phyloP scores from a whole-genome alignment of 2,113 vertebrate genomes.

The Urocolius indicus region DNA sequence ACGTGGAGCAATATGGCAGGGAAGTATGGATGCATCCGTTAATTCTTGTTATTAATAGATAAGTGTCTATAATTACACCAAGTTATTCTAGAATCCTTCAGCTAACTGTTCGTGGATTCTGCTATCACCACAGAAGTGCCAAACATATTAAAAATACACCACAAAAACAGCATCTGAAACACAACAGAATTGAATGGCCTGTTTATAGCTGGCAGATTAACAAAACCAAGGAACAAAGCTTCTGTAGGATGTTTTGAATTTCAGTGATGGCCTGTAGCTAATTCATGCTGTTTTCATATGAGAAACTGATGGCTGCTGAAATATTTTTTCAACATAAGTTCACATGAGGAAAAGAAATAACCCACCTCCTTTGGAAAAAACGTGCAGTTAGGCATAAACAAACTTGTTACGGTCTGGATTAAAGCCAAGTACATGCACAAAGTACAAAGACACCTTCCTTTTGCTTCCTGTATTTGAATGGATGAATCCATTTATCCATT shows the following conservation, averaged over 20 bases:
- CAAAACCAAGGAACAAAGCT: slow-evolving; percentile 51
- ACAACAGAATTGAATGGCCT: slow-evolving; percentile 26
- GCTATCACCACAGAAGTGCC: background rate
- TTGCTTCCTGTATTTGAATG: slow-evolving; percentile 11
- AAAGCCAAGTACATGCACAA: background rate
- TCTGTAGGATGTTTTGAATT: slow-evolving; percentile 53
- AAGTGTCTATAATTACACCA: slow-evolving; percentile 10
- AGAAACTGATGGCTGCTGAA: slow-evolving; percentile 55
- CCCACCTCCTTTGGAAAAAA: slow-evolving; percentile 41
- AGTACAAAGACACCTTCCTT: slow-evolving; percentile 31
- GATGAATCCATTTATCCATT: slow-evolving; percentile 19
- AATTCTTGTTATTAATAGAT: slow-evolving; percentile 25
- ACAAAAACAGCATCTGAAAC: slow-evolving; percentile 38
- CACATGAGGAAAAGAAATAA: slow-evolving; percentile 59
- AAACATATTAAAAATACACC: slow-evolving; percentile 20
- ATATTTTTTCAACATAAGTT: slow-evolving; percentile 50
- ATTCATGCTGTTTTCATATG: slow-evolving; percentile 56
- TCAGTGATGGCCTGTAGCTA: slow-evolving; percentile 55
- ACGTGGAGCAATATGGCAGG: background rate
- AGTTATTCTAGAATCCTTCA: slow-evolving; percentile 5
- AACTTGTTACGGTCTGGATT: slow-evolving; percentile 33
- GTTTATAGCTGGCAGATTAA: slow-evolving; percentile 61
- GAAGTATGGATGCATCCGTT: background rate
- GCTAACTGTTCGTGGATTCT: background rate
- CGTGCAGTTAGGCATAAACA: slow-evolving; percentile 48